These are phyloP conservation scores for Gymnorhina tibicen DNA, from an alignment of 2,113 vertebrate genomes.

Conservation along the genomic window DNA sequence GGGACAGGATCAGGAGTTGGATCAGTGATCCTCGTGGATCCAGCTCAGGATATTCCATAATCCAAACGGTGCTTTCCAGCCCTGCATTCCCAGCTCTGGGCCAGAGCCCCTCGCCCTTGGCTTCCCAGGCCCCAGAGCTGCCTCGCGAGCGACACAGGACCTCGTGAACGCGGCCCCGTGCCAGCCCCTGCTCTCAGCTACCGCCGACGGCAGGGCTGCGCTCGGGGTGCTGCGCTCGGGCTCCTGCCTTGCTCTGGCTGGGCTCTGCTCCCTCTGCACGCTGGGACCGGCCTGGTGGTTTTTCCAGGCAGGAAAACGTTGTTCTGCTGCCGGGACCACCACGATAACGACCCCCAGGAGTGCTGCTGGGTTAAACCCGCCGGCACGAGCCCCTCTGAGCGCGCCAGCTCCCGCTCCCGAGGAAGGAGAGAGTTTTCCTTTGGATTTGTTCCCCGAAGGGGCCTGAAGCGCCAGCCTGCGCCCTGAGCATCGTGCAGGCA, in stretches of 20 bases:
- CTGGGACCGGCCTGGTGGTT: not conserved
- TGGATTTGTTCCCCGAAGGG: accelerated
- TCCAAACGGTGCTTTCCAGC: not conserved
- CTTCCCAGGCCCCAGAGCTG: not conserved
- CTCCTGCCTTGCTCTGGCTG: accelerated
- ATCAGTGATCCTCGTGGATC: not conserved
- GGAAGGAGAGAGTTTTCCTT: not conserved
- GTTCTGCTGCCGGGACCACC: not conserved
- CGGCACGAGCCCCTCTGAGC: accelerated
- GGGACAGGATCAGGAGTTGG: not conserved
- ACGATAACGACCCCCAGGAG: not conserved
- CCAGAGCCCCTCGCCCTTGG: not conserved
- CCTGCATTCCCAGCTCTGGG: not conserved
- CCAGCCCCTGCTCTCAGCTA: not conserved
- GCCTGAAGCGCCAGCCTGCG: not conserved
- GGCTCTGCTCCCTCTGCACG: not conserved
- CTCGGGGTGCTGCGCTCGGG: accelerated
- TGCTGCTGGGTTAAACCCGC: not conserved
- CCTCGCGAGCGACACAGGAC: not conserved
- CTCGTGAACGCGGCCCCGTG: not conserved
- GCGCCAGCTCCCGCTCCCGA: accelerated
- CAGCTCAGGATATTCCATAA: not conserved
- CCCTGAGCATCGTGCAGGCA: not conserved
- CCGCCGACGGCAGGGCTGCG: not conserved
- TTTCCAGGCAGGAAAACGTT: not conserved